Evolutionary conservation across 2,113 vertebrate species (phyloP), one percentile per base, ranked within the genome.

Genomic region (Bambusicola thoracicus): DNA sequence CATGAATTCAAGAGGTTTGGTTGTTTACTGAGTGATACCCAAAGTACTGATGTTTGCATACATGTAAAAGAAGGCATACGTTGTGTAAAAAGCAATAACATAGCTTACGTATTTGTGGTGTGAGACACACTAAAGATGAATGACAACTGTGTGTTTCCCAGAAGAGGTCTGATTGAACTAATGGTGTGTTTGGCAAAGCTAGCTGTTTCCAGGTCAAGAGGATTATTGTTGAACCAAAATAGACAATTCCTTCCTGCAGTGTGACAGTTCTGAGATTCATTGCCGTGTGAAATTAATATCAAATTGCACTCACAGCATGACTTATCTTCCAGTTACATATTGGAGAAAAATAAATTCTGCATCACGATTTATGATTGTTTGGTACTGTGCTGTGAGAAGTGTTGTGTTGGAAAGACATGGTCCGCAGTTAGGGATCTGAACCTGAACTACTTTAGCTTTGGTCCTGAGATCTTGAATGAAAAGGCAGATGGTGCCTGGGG

Each of bases 281-380:
- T 94, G 65, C 30, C 34, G 29, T 89, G 63, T 90, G 91, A 89
- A 94, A 86, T 87, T 87, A 93, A 36, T 83, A 87, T 13, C 38
- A 87, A 96, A 92, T 76, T 92, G 79, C 40, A 87, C 32, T 82
- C 29, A 4, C n/a, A 91, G 32, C 19, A 34, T 83, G 86, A 78
- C 34, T 56, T 80, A 68, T 68, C 74, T 94, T 95, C 46, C 48
- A 85, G 0, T 86, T 95, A 86, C 85, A 75, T 95, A 79, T 6
- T 69, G 51, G 29, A 38, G 43, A 38, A 53, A 34, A 41, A 32
- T 56, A 32, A 40, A 67, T 87, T 21, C 32, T 80, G 6, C 74
- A 6, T 89, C 53, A 75, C 81, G 25, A 21, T 22, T 90, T 83
- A 36, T 81, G 19, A 24, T 74, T 16, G 48, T 91, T 91, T 85